Conservation (phyloP, 2,888 invertebrate genomes). For the Lysandra coridon region DNA sequence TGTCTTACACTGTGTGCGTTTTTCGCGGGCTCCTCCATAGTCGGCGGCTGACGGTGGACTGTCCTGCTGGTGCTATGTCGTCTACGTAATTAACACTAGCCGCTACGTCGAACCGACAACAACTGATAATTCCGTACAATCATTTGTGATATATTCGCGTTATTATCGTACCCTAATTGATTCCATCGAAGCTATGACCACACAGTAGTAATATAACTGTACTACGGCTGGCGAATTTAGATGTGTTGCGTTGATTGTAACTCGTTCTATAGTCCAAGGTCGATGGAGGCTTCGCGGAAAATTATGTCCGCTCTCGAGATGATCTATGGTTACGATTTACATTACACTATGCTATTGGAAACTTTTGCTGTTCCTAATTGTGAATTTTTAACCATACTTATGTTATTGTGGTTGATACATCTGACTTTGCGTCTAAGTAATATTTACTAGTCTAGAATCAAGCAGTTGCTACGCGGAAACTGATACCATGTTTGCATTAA, state of each 20-base stretch:
- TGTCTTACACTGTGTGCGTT: constrained; percentile 45
- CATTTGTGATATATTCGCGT: constrained; percentile 17
- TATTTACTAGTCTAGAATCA: neutral
- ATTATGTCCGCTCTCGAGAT: neutral
- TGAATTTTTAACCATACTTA: neutral
- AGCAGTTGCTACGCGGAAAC: neutral
- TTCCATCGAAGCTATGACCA: neutral
- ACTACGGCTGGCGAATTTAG: neutral
- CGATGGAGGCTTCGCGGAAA: neutral
- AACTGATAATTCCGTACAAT: constrained; percentile 24
- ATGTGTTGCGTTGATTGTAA: neutral
- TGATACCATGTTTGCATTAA: no score
- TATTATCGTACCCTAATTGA: constrained; percentile 21
- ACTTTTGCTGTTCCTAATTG: neutral
- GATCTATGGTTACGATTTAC: neutral
- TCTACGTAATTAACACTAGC: neutral
- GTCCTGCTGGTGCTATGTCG: neutral
- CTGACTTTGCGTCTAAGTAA: neutral
- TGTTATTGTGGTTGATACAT: neutral
- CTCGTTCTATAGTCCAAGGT: constrained; percentile 10
- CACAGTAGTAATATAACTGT: neutral
- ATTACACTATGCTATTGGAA: neutral
- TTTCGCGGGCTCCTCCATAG: constrained; percentile 40
- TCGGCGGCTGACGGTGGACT: neutral
- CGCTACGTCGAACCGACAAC: neutral